Conservation (phyloP, 2,888 invertebrate genomes). For the Drosophila putrida region DNA sequence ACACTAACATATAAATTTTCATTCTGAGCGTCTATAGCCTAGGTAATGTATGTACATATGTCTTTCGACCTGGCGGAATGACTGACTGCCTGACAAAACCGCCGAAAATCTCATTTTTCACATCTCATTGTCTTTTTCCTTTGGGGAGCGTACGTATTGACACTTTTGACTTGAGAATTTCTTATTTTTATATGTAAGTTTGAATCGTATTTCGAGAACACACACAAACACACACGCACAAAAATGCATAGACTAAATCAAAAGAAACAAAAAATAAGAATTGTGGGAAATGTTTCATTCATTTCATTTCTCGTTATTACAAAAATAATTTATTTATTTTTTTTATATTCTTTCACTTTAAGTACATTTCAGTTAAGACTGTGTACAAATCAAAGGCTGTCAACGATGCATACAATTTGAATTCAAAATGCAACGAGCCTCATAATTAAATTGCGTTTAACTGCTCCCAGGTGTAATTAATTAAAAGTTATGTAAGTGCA, state of each 20-base stretch:
- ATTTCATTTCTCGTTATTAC: constrained; percentile 27
- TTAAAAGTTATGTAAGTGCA: constrained; percentile 68
- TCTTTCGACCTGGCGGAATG: constrained; percentile 27
- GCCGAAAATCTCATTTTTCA: constrained; percentile 50
- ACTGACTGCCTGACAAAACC: constrained; percentile 50
- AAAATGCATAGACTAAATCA: constrained; percentile 2
- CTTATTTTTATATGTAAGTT: constrained; percentile 12
- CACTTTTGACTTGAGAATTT: constrained; percentile 70
- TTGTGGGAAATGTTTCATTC: constrained; percentile 41
- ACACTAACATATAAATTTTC: constrained; percentile 4
- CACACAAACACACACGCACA: constrained; percentile 9
- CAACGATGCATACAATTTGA: constrained; percentile 27
- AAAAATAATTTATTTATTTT: constrained; percentile 30
- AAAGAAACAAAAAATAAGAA: constrained; percentile 35
- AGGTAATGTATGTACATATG: constrained; percentile 43
- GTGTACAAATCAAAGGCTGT: constrained; percentile 56
- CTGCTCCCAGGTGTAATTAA: constrained; percentile 45
- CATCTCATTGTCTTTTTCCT: constrained; percentile 54
- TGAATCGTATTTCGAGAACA: constrained; percentile 10
- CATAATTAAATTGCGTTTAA: constrained; percentile 22
- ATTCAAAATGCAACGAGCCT: constrained; percentile 16
- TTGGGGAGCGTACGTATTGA: constrained; percentile 58
- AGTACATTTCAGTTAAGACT: constrained; percentile 40
- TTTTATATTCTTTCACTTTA: constrained; percentile 17
- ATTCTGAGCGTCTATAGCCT: constrained; percentile 25